Evolutionary conservation across 1,140 invertebrate genomes (phyloP).

Genomic region (Psix sp.): DNA sequence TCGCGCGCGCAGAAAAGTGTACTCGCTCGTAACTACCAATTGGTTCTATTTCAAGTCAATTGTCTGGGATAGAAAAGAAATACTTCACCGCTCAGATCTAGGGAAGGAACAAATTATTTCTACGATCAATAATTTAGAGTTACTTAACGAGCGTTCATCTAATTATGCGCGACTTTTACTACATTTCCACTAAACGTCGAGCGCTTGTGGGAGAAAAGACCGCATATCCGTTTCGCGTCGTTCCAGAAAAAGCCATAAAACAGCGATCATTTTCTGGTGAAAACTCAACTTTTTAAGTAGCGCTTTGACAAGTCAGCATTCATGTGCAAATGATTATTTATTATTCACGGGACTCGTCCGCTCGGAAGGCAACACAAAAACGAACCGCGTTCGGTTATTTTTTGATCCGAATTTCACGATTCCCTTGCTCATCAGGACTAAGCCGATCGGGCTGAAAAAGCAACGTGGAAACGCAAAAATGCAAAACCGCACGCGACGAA

Average conservation of each 20-base stretch:
- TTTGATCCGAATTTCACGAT: slow-evolving; percentile 15
- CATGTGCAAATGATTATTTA: too few relatives aligned
- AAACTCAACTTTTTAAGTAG: too few relatives aligned
- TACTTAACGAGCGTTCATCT: too few relatives aligned
- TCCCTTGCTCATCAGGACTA: slow-evolving; percentile 21
- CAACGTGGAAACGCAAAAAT: slow-evolving; percentile 47
- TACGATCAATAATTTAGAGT: too few relatives aligned
- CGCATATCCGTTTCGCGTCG: slow-evolving; percentile 13
- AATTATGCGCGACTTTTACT: slow-evolving; percentile 39
- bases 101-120: slow-evolving; percentile 20
- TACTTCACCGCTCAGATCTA: slow-evolving; percentile 9
- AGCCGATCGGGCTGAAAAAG: slow-evolving; percentile 32
- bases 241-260: slow-evolving; percentile 40
- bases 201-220: slow-evolving; percentile 9
- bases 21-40: background rate
- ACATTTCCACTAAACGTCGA: slow-evolving; percentile 23
- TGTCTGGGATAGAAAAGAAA: too few relatives aligned
- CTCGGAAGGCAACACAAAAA: too few relatives aligned
- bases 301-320: too few relatives aligned
- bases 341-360: too few relatives aligned
- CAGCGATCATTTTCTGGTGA: too few relatives aligned
- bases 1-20: slow-evolving; percentile 14
- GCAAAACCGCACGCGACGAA: slow-evolving; percentile 60
- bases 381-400: background rate
- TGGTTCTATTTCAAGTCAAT: too few relatives aligned